Conservation (phyloP, 2,888 invertebrate genomes). For the Apocheima hispidaria region DNA sequence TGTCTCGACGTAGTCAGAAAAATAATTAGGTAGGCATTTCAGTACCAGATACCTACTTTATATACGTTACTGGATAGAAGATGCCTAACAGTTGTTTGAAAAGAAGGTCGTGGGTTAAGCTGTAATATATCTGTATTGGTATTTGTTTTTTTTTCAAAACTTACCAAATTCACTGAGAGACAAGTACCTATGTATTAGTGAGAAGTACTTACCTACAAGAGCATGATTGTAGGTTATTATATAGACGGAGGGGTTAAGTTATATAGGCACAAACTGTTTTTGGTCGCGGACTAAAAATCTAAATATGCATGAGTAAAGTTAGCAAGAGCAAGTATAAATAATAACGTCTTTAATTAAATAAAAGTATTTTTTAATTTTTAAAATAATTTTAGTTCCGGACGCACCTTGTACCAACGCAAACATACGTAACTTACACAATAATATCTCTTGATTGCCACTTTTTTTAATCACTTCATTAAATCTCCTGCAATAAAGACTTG, state of each 20-base stretch:
- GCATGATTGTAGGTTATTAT: too few relatives aligned
- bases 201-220: too few relatives aligned
- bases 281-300: too few relatives aligned
- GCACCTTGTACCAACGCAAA: conserved; percentile 29
- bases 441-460: conserved; percentile 30
- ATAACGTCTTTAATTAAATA: too few relatives aligned
- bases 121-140: not conserved
- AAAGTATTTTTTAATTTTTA: too few relatives aligned
- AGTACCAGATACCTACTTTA: not conserved
- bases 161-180: not conserved
- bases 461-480: conserved; percentile 32
- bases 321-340: too few relatives aligned
- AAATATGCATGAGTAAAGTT: too few relatives aligned
- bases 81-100: conserved; percentile 42
- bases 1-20: conserved; percentile 8
- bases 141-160: not conserved
- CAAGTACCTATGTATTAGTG: not conserved
- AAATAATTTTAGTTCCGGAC: conserved; percentile 12
- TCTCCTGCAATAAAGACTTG: conserved; percentile 23
- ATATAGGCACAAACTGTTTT: too few relatives aligned
- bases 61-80: not conserved
- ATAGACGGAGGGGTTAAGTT: too few relatives aligned
- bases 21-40: conserved; percentile 1
- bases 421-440: conserved; percentile 9
- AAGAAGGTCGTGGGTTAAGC: conserved; percentile 51